Conservation (phyloP, 2,888 invertebrate genomes). For the Saturnia japonica region DNA sequence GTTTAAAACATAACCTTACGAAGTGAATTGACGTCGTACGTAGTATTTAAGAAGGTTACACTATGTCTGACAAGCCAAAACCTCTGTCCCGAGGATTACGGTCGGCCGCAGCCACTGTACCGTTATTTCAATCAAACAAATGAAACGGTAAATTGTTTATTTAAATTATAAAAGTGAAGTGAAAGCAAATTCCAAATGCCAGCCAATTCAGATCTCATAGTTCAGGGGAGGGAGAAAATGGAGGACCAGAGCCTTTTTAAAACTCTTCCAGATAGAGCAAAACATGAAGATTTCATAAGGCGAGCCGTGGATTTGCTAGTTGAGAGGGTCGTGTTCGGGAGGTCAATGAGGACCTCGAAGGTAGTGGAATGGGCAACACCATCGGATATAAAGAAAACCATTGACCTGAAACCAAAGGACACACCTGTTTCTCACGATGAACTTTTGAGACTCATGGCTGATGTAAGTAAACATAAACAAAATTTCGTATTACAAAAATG, state of each 20-base stretch:
- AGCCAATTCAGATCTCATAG: conserved; percentile 72
- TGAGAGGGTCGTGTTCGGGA: conserved; percentile 88
- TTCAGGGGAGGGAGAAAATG: conserved; percentile 57
- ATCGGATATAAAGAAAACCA: conserved; percentile 84
- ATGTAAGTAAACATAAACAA: conserved; percentile 78
- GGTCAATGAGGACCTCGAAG: conserved; percentile 85
- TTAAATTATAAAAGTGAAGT: conserved; percentile 30
- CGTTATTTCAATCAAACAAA: conserved; percentile 41
- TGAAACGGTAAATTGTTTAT: conserved; percentile 43
- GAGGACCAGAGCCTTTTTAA: conserved; percentile 69
- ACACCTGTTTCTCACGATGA: conserved; percentile 85
- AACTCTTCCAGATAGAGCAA: conserved; percentile 83
- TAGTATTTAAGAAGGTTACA: conserved; percentile 76
- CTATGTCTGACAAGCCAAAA: conserved; percentile 62
- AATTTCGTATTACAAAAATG: too few relatives aligned
- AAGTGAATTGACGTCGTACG: conserved; percentile 65
- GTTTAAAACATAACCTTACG: conserved; percentile 63
- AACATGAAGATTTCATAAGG: conserved; percentile 88
- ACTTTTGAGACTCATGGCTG: conserved; percentile 84
- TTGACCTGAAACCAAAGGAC: conserved; percentile 85
- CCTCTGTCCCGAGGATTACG: conserved; percentile 57
- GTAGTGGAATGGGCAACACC: conserved; percentile 93
- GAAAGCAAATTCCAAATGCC: conserved; percentile 56
- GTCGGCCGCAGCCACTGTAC: conserved; percentile 52
- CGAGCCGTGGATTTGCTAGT: conserved; percentile 87